A percentile compares a stretch with the other conserved stretches of the same genome.
Conservation (phyloP, 2,113 vertebrate genomes). For the Hyperopisus bebe region DNA sequence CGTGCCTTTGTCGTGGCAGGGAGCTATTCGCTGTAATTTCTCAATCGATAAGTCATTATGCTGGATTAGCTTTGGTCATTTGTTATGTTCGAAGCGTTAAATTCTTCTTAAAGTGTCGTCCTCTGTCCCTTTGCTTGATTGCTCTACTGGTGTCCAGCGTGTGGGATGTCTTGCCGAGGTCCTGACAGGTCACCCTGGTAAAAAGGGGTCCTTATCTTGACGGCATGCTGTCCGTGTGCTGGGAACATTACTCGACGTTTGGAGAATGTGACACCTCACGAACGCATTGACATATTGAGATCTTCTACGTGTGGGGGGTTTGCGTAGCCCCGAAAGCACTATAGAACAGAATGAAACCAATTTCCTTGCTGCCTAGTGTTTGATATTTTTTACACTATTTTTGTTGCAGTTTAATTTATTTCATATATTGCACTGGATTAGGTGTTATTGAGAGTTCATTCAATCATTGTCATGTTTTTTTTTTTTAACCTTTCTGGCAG, state of each 20-base stretch:
- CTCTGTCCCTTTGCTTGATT: not conserved
- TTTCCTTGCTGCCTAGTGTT: not conserved
- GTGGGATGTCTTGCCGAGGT: not conserved
- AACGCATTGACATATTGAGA: not conserved
- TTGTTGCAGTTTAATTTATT: not conserved
- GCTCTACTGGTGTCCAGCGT: not conserved
- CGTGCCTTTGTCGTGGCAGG: not conserved
- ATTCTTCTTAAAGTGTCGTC: not conserved
- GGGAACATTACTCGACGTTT: not conserved
- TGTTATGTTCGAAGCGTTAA: slow-evolving; percentile 12
- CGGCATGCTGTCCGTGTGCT: not conserved
- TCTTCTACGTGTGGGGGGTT: not conserved
- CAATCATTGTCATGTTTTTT: not conserved
- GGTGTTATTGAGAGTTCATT: not conserved
- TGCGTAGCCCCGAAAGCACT: not conserved
- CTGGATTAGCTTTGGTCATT: slow-evolving; percentile 11
- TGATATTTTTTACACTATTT: not conserved
- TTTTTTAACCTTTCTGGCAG: not conserved
- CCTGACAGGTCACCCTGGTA: not conserved
- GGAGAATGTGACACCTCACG: not conserved
- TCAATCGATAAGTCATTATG: slow-evolving; percentile 35
- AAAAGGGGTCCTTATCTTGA: not conserved
- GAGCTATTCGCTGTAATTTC: slow-evolving; percentile 24
- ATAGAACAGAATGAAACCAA: not conserved
- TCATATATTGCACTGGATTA: not conserved